phyloP scores from a whole-genome alignment of 2,113 vertebrate genomes.

The Zingel zingel region DNA sequence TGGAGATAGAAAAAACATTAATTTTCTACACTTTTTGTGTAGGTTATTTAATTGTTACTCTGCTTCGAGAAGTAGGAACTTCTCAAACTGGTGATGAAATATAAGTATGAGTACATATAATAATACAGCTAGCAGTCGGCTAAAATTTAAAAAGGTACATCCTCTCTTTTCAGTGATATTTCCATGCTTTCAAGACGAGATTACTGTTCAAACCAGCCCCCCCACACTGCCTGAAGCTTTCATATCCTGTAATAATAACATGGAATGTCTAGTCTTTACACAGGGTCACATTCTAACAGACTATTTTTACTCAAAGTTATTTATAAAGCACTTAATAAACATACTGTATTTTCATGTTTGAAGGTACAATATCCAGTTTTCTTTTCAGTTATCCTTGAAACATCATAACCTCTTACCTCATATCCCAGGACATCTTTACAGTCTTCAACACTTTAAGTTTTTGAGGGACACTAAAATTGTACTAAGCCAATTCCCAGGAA shows the following conservation, averaged over 20 bases:
- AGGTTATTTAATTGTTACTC: neutral
- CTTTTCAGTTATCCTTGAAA: neutral
- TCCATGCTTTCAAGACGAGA: neutral
- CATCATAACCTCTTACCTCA: neutral
- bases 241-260: slow-evolving; percentile 12
- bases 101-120: neutral
- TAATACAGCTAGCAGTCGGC: neutral
- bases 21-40: neutral
- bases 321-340: slow-evolving; percentile 20
- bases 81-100: neutral
- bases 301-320: slow-evolving; percentile 44
- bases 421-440: neutral
- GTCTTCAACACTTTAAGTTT: neutral
- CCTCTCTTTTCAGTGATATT: neutral
- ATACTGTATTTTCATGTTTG: neutral
- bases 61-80: neutral
- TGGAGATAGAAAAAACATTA: no score
- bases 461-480: neutral
- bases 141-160: neutral
- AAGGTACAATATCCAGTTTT: neutral
- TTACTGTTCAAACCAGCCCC: neutral
- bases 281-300: slow-evolving; percentile 14
- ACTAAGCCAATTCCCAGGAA: neutral
- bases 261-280: neutral
- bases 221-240: neutral